Evolutionary conservation across 2,888 invertebrate species (phyloP), one percentile per base, ranked within the genome.

Genomic region (Pachycephus smyrnensis): DNA sequence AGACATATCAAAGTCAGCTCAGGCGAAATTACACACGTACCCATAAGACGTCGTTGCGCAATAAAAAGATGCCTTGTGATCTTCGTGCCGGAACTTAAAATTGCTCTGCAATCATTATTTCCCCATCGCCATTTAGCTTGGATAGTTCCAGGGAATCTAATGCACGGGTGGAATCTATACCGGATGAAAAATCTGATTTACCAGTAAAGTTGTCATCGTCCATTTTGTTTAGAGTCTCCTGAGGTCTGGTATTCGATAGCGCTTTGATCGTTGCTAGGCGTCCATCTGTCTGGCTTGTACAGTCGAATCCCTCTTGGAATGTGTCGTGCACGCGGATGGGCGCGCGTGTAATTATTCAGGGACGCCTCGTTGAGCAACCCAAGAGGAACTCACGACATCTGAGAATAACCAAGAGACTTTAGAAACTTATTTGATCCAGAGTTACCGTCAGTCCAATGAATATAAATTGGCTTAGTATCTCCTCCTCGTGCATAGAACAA

Each of bases 341-440:
- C 55, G 55, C 55, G 55, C 55, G 55, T 55, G 55, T 55, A 55
- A 55, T 55, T 55, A 55, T 55, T 23, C 23, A 23, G 55, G 23
- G 55, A 55, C 23, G 55, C 15, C 23, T 23, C 9, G 55, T 55
- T 55, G 23, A 23, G 55, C 55, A 55, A 55, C 23, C 23, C 23
- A 55, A 23, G 9, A 15, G 55, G 23, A 15, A 55, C 55, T 55
- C 55, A 55, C 23, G 9, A 55, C 23, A 23, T 55, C 23, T 55
- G 55, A 11, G 31, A 15, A 71, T 77, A 75, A 75, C 40, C 77
- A 75, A 77, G 75, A 33, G 75, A 32, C 69, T 33, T 77, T 74
- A 15, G 77, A 77, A 77, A 71, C 77, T 77, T 75, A 77, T 75
- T 77, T 77, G 69, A 77, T 77, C 71, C 73, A 75, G 75, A 77